Percentiles rank a stretch among this genome's conserved stretches.
Evolutionary conservation across 2,888 invertebrate genomes (phyloP).

Genomic region (Dasypolia templi): DNA sequence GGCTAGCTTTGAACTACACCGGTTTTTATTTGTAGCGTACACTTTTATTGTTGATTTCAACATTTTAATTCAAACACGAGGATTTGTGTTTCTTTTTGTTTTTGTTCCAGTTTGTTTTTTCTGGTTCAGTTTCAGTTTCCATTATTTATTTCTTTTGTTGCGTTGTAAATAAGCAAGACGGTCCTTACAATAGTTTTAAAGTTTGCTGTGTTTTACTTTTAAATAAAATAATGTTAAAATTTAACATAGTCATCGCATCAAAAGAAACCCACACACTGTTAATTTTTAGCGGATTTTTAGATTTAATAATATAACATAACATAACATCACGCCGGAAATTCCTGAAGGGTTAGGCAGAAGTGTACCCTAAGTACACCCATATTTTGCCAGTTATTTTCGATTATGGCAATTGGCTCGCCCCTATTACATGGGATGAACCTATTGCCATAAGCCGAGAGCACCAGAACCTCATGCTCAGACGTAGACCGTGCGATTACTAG

Average conservation of each 20-base stretch:
- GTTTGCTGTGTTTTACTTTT: not conserved
- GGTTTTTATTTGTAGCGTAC: conserved; percentile 30
- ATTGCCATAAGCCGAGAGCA: too few species aligned
- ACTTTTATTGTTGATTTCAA: conserved; percentile 8
- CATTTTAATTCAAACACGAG: conserved; percentile 27
- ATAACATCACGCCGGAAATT: not conserved
- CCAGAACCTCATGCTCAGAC: not conserved
- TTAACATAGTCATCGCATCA: not conserved
- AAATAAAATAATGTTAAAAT: too few species aligned
- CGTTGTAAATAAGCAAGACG: not conserved
- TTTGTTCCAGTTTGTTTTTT: not conserved
- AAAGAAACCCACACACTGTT: not conserved
- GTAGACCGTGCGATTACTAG: not conserved
- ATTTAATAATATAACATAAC: not conserved
- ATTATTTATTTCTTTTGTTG: not conserved
- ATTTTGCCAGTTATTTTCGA: not conserved
- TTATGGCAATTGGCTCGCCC: too few species aligned
- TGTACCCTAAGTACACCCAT: not conserved
- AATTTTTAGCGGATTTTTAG: not conserved
- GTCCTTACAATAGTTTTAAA: not conserved
- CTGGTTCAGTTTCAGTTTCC: not conserved
- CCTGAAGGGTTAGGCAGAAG: not conserved
- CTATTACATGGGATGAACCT: too few species aligned
- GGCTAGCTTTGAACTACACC: conserved; percentile 10
- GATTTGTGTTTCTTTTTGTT: conserved; percentile 13